These are phyloP conservation scores for Dynastes hyllus DNA, from an alignment of 2,888 invertebrate genomes.

Conservation along the genomic window DNA sequence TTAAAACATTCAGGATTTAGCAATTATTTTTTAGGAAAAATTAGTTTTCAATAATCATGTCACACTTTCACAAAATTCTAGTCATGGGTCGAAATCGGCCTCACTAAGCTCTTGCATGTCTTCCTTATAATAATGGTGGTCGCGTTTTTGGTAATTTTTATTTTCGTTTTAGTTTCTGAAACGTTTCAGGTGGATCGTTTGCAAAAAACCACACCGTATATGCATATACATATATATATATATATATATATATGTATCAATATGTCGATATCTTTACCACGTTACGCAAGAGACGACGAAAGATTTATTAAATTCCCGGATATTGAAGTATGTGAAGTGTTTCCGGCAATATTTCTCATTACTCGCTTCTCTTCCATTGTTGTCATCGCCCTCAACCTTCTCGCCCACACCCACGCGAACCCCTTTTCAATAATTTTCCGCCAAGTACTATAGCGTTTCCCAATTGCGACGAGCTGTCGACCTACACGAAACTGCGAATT, in stretches of 20 bases:
- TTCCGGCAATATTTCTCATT: slow-evolving; percentile 27
- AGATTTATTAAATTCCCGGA: slow-evolving; percentile 24
- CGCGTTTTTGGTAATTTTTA: neutral
- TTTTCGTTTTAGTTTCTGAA: neutral
- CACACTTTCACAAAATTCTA: too few relatives aligned
- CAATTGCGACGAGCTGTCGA: slow-evolving; percentile 1
- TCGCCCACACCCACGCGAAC: neutral
- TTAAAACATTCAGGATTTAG: too few relatives aligned
- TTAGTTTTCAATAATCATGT: too few relatives aligned
- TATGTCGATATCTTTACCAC: neutral
- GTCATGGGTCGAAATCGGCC: too few relatives aligned
- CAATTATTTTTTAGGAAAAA: too few relatives aligned
- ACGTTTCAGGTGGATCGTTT: too few relatives aligned
- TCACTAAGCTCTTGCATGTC: too few relatives aligned
- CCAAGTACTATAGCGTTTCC: neutral
- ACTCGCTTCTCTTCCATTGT: slow-evolving; percentile 8
- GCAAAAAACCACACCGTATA: neutral
- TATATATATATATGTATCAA: neutral
- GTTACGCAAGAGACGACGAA: slow-evolving; percentile 11
- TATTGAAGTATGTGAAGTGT: slow-evolving; percentile 35
- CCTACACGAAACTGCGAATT: slow-evolving; percentile 15
- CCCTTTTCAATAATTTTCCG: slow-evolving; percentile 14
- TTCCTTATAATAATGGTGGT: too few relatives aligned
- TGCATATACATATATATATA: neutral
- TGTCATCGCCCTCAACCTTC: neutral